A percentile compares a stretch with the other conserved stretches of the same genome.
Evolutionary conservation across 2,888 invertebrate species (phyloP).

Genomic region (Harpagoxenus sublaevis): DNA sequence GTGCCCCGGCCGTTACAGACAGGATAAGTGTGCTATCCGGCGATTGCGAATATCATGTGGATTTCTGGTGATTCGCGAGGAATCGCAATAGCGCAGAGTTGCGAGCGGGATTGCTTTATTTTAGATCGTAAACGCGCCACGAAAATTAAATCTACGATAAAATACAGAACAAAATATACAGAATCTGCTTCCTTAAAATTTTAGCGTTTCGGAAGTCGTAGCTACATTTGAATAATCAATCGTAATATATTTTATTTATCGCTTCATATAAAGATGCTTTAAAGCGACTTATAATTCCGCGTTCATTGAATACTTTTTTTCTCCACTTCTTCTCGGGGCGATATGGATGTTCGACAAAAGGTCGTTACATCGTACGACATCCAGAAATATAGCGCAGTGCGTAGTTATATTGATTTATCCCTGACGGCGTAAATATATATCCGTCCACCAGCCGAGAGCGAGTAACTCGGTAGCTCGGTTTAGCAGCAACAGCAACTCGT

Average conservation of each 20-base stretch:
- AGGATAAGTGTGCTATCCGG: conserved; percentile 53
- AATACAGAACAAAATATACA: neutral
- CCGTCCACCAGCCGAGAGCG: conserved; percentile 26
- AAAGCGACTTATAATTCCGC: neutral
- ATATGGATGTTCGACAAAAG: conserved; percentile 19
- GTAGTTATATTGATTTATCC: conserved; percentile 57
- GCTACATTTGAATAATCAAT: neutral
- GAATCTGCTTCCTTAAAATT: neutral
- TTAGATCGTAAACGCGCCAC: neutral
- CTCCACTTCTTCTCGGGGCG: neutral
- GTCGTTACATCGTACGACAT: conserved; percentile 14
- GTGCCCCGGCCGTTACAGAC: conserved; percentile 19
- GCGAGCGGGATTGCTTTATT: conserved; percentile 7
- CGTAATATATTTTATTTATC: neutral
- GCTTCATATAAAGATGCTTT: neutral
- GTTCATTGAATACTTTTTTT: neutral
- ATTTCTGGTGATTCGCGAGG: conserved; percentile 38
- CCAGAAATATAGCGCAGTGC: conserved; percentile 42
- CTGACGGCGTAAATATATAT: conserved; percentile 51
- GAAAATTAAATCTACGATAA: neutral
- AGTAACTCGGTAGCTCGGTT: conserved; percentile 45
- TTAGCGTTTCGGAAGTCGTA: neutral
- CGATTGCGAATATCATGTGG: conserved; percentile 47
- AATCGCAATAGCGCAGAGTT: conserved; percentile 20
- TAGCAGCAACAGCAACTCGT: conserved; percentile 47